phyloP scores from a whole-genome alignment of 2,113 vertebrate species.

The Aix galericulata region DNA sequence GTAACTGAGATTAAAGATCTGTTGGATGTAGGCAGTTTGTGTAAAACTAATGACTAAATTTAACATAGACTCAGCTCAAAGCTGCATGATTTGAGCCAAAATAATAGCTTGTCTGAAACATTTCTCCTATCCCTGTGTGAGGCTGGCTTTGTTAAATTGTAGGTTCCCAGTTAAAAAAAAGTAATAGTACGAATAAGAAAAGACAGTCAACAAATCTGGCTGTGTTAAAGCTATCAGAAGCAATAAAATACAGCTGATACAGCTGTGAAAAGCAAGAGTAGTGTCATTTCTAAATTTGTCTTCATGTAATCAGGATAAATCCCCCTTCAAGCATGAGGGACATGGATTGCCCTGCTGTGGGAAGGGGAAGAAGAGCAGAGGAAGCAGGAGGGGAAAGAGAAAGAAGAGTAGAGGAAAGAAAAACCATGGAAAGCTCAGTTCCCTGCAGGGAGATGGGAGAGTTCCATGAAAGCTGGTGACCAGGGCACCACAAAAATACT shows the following conservation, averaged over 20 bases:
- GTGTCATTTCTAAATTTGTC: neutral
- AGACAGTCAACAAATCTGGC: neutral
- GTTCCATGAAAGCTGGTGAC: too few species aligned
- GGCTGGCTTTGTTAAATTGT: neutral
- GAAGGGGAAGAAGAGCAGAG: neutral
- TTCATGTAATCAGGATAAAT: neutral
- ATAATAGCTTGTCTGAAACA: neutral
- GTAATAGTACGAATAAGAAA: neutral
- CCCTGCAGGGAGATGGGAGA: neutral
- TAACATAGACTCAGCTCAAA: neutral
- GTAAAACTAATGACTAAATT: neutral
- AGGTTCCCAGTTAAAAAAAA: neutral
- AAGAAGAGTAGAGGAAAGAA: too few species aligned
- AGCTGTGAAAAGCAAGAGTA: neutral
- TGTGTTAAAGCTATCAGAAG: neutral
- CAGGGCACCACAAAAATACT: neutral
- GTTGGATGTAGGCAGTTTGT: neutral
- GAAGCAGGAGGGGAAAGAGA: neutral
- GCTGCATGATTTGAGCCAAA: neutral
- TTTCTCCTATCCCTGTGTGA: neutral
- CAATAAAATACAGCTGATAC: neutral
- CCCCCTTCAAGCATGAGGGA: rapidly evolving
- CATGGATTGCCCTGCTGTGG: neutral
- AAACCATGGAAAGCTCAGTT: too few species aligned
- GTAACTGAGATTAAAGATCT: neutral